phyloP scores from a whole-genome alignment of 2,888 invertebrate species.

The Strigamia maritima region DNA sequence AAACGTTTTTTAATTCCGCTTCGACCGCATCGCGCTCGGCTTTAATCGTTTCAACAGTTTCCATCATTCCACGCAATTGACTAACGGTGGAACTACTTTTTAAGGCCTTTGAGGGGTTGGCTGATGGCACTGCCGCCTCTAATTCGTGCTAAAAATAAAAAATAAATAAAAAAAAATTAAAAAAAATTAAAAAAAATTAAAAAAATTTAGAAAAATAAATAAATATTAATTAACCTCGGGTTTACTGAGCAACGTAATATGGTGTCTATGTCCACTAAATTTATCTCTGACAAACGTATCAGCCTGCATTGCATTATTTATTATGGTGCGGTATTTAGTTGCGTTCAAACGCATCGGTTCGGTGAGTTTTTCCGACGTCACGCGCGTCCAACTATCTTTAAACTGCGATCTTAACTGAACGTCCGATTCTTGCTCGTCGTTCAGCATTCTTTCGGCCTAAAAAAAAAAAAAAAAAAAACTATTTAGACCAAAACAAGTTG shows the following conservation, averaged over 20 bases:
- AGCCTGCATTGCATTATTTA: constrained; percentile 78
- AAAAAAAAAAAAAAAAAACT: constrained; percentile 43
- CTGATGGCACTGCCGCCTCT: constrained; percentile 67
- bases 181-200: constrained; percentile 25
- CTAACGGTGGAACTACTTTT: constrained; percentile 61
- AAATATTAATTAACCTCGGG: constrained; percentile 59
- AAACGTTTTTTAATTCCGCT: constrained; percentile 74
- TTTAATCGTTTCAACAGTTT: constrained; percentile 77
- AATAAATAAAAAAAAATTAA: too few relatives aligned
- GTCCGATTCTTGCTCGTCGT: constrained; percentile 89
- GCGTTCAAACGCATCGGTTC: constrained; percentile 83
- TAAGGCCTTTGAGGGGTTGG: constrained; percentile 53
- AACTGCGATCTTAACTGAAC: constrained; percentile 82
- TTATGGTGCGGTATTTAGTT: constrained; percentile 80
- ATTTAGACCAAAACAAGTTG: too few relatives aligned
- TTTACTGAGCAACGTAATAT: constrained; percentile 76
- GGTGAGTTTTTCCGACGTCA: constrained; percentile 80
- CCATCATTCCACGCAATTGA: constrained; percentile 72
- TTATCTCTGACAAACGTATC: constrained; percentile 83
- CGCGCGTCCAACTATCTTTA: constrained; percentile 87
- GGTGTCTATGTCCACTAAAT: constrained; percentile 71
- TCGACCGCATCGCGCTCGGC: constrained; percentile 87
- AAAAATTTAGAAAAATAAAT: constrained; percentile 16
- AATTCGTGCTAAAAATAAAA: constrained; percentile 58
- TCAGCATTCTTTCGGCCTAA: constrained; percentile 73